These are phyloP conservation scores for Malurus leucopterus DNA, from an alignment of 2,797 vertebrate genomes.

Conservation along the genomic window DNA sequence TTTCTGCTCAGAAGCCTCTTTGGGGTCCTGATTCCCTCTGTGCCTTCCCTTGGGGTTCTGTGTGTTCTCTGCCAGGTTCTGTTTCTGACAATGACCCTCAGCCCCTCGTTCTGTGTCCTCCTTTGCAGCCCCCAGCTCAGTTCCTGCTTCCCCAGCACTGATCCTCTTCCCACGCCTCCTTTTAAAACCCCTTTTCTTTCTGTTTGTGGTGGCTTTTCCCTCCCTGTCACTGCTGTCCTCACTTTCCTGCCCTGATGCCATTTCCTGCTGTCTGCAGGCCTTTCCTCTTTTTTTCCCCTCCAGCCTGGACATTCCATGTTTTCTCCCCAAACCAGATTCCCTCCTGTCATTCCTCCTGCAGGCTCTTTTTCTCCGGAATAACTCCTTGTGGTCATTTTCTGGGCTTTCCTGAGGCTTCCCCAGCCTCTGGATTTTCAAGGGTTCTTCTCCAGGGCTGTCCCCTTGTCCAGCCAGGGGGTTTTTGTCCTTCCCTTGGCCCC, in stretches of 20 bases:
- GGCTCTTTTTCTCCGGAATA: background rate
- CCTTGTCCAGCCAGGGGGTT: background rate
- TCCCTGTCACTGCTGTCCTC: background rate
- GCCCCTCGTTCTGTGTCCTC: background rate
- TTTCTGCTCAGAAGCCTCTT: background rate
- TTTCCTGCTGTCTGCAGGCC: background rate
- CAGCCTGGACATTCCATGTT: background rate
- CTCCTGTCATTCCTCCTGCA: constrained; percentile 3
- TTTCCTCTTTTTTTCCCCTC: constrained; percentile 14
- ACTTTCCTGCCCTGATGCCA: background rate
- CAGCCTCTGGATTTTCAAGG: constrained; percentile 5
- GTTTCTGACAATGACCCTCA: background rate
- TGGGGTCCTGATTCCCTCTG: background rate
- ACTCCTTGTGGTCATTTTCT: constrained; percentile 1
- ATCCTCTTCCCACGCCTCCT: background rate
- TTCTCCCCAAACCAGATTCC: constrained; percentile 44
- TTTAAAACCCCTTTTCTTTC: background rate
- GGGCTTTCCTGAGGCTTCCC: constrained; percentile 28
- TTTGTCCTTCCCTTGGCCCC: background rate
- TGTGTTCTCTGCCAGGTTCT: background rate
- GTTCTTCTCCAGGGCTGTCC: background rate
- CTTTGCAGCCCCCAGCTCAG: background rate
- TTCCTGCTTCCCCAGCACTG: background rate
- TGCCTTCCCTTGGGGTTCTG: background rate
- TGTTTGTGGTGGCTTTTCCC: background rate